Base-by-base conservation (phyloP, 2,797 vertebrate genomes). In the Lagocephalus sceleratus region DNA sequence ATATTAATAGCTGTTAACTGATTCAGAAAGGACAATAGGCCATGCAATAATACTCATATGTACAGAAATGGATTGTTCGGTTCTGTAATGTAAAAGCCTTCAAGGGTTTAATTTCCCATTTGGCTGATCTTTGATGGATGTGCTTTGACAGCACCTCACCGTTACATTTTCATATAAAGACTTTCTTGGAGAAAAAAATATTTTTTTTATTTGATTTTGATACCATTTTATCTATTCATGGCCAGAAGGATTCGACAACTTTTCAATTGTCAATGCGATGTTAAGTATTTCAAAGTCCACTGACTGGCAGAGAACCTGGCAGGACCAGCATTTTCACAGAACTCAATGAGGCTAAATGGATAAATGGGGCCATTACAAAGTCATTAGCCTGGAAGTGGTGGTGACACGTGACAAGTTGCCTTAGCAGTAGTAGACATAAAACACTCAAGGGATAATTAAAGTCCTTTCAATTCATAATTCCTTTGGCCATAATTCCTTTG, bases 281-380 rank as follows among this genome's bases (percentile, higher is more conserved):
- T 78, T 68, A 68, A 84, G 76, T 75, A 71, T 76, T 65, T 65
- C 61, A 76, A 65, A 68, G 57, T 74, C 54, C 55, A 80, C 51
- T 66, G 42, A 51, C 1, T 17, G 63, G 53, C 56, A 57, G 53
- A 77, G 71, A 78, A 82, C 56, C 66, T 82, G 71, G 64, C 29
- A 6, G 61, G 54, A 62, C 70, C 67, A 60, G 66, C 58, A 60
- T 56, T 68, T 69, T 79, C 59, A 35, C 64, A 47, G 71, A 82
- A 74, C 63, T 79, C 85, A 87, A 84, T 85, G 84, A 87, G 81
- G 83, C 83, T 74, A 84, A 81, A 85, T 81, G 79, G 73, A 85
- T 78, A 79, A 84, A 88, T 87, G 83, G 78, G 54, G 66, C 76
- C 72, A 85, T 88, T 88, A 85, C 54, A 64, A 57, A 81, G 79